Conservation (phyloP, 2,888 invertebrate genomes). For the Stegana nigrithorax region DNA sequence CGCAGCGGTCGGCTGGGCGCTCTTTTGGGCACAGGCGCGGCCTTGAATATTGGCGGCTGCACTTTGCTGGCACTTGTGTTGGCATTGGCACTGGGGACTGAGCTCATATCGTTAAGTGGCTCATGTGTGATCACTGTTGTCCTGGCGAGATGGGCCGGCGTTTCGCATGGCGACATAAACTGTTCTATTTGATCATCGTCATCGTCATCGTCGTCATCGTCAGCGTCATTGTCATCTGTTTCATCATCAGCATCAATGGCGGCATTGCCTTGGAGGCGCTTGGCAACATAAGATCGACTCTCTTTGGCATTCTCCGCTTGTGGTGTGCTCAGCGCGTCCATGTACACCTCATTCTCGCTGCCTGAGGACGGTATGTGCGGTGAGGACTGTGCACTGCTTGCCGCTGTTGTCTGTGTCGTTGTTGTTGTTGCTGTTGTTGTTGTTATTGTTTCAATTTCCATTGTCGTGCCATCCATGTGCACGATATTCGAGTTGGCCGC, state of each 20-base stretch:
- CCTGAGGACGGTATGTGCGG: slow-evolving; percentile 48
- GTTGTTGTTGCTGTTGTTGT: neutral
- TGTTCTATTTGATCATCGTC: neutral
- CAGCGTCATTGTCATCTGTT: neutral
- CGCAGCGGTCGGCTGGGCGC: slow-evolving; percentile 32
- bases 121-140: neutral
- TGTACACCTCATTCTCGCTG: slow-evolving; percentile 65
- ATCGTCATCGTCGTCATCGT: neutral
- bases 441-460: neutral
- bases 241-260: slow-evolving; percentile 22
- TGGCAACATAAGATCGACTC: too few relatives aligned
- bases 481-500: slow-evolving; percentile 44
- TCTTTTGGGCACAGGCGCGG: too few relatives aligned
- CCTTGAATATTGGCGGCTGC: neutral
- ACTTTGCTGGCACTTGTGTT: neutral
- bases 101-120: neutral
- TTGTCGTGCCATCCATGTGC: too few relatives aligned
- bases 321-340: slow-evolving; percentile 62
- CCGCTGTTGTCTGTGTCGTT: slow-evolving; percentile 31
- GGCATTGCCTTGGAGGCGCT: too few relatives aligned
- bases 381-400: slow-evolving; percentile 32
- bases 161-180: slow-evolving; percentile 1
- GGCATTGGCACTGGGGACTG: neutral
- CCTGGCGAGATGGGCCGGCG: slow-evolving; percentile 2
- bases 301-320: slow-evolving; percentile 30